Evolutionary conservation across 2,113 vertebrate genomes (phyloP).

Genomic region (Gymnobelideus leadbeateri): DNA sequence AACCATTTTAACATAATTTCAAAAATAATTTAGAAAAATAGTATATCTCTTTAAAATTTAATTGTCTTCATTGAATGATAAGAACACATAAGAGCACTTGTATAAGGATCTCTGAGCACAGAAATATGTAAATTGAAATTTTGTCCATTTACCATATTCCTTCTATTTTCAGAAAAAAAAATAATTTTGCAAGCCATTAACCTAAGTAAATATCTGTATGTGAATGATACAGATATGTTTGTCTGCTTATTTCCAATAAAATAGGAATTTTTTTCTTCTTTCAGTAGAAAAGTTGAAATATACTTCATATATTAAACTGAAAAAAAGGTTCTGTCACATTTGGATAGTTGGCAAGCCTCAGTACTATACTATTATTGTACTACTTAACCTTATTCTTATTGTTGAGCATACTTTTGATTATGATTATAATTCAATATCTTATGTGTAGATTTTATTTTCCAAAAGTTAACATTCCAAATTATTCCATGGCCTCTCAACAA

Average conservation of each 20-base stretch:
- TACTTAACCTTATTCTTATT: not conserved
- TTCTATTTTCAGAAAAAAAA: conserved; percentile 55
- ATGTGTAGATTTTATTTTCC: not conserved
- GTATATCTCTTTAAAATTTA: conserved; percentile 41
- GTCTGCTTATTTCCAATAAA: not conserved
- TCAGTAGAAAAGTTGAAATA: conserved; percentile 45
- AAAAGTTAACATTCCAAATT: not conserved
- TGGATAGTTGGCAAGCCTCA: not conserved
- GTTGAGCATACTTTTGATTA: conserved; percentile 11
- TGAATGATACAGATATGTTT: not conserved
- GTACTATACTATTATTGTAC: not conserved
- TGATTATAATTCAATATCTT: conserved; percentile 30
- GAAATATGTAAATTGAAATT: conserved; percentile 47
- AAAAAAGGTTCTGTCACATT: not conserved
- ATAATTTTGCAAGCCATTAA: conserved; percentile 60
- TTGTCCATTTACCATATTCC: conserved; percentile 46
- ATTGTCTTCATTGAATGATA: conserved; percentile 59
- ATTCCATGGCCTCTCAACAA: not conserved
- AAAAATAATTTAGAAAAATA: not conserved
- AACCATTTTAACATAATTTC: not conserved
- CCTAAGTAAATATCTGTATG: conserved; percentile 54
- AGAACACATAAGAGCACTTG: conserved; percentile 34
- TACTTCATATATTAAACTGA: conserved; percentile 18
- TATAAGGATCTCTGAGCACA: conserved; percentile 45
- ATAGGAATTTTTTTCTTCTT: not conserved